Percentiles rank a stretch among this genome's conserved stretches.
These are phyloP conservation scores for Tipula vernalis DNA, from an alignment of 2,888 invertebrate species.

Conservation along the genomic window DNA sequence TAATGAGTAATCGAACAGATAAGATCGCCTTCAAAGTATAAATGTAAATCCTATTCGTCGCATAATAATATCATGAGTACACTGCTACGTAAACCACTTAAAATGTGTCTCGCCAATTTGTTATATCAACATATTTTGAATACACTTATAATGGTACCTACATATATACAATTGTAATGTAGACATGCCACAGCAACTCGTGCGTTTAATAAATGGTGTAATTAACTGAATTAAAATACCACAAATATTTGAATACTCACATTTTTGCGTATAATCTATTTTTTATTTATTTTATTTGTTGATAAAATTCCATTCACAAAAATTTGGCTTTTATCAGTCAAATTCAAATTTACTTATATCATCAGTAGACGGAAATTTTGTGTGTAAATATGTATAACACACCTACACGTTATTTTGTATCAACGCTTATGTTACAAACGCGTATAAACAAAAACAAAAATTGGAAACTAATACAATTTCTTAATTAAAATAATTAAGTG, in stretches of 20 bases:
- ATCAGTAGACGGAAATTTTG: background rate
- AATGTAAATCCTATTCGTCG: too few relatives aligned
- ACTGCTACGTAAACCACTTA: too few relatives aligned
- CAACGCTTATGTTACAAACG: background rate
- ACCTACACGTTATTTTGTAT: background rate
- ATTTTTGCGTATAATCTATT: background rate
- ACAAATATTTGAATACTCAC: background rate
- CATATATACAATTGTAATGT: too few relatives aligned
- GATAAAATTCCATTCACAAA: background rate
- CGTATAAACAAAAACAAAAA: background rate
- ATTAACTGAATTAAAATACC: background rate
- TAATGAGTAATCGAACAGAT: too few relatives aligned
- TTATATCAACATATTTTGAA: too few relatives aligned
- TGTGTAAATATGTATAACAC: too few relatives aligned
- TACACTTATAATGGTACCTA: too few relatives aligned
- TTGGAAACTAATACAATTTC: background rate
- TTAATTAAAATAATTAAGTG: background rate
- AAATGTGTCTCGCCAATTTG: too few relatives aligned
- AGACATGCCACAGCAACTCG: background rate
- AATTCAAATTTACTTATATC: background rate
- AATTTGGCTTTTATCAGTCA: background rate
- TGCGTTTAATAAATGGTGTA: background rate
- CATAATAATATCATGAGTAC: too few relatives aligned
- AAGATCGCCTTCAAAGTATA: too few relatives aligned
- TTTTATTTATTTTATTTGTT: background rate